Evolutionary conservation across 1,140 invertebrate species (phyloP).

Genomic region (Metopolophium dirhodum): DNA sequence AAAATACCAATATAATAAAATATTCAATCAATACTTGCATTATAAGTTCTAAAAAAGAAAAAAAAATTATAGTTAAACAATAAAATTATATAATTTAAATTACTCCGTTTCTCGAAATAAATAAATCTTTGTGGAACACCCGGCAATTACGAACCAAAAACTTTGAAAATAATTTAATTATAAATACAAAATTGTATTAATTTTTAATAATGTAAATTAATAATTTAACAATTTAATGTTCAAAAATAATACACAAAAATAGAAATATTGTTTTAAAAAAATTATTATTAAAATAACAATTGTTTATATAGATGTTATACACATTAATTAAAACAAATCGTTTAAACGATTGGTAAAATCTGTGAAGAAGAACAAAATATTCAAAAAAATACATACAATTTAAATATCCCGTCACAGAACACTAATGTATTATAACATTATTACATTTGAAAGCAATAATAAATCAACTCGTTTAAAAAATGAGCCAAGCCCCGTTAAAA

Average conservation of each 20-base stretch:
- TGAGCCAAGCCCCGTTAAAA: neutral
- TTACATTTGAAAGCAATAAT: neutral
- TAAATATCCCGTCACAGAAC: neutral
- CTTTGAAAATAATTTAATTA: constrained; percentile 10
- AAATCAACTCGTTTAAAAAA: neutral
- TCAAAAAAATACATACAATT: neutral
- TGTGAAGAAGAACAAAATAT: neutral
- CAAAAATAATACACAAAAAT: neutral
- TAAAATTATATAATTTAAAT: neutral
- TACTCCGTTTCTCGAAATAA: neutral
- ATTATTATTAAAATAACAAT: neutral
- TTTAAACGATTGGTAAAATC: neutral
- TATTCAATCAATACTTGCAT: neutral
- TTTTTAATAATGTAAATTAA: neutral
- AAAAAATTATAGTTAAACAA: neutral
- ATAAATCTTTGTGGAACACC: neutral
- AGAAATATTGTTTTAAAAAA: neutral
- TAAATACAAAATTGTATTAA: neutral
- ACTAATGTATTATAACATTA: neutral
- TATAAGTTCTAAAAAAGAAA: neutral
- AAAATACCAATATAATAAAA: neutral
- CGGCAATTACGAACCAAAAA: neutral
- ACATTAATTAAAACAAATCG: neutral
- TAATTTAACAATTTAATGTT: neutral
- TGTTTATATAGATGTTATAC: neutral